Conservation (phyloP, 2,113 vertebrate genomes). For the Lepidothrix coronata region DNA sequence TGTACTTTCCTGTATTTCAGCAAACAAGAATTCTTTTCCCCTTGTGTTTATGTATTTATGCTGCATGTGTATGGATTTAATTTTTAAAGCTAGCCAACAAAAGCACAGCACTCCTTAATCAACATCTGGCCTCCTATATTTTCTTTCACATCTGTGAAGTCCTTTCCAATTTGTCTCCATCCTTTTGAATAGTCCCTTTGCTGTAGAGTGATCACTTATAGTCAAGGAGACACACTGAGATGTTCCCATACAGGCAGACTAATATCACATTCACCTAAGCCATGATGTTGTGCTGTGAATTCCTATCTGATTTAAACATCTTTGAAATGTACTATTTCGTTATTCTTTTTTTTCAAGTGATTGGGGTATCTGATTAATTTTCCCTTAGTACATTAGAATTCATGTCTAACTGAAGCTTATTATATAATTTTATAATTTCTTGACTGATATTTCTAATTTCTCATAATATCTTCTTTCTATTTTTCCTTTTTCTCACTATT, state of each 20-base stretch:
- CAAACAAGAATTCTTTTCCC: not conserved
- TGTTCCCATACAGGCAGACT: not conserved
- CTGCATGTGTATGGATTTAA: conserved; percentile 5
- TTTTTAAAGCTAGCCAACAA: not conserved
- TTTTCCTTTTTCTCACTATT: not conserved
- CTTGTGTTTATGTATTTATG: not conserved
- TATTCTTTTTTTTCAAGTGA: not conserved
- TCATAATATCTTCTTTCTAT: not conserved
- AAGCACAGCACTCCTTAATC: conserved; percentile 30
- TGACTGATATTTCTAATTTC: not conserved
- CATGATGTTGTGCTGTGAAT: not conserved
- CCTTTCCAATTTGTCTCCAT: conserved; percentile 7
- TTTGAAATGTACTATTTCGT: not conserved
- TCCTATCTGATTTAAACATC: not conserved
- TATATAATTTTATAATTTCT: not conserved
- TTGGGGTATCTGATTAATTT: not conserved
- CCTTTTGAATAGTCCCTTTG: not conserved
- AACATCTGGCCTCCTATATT: conserved; percentile 13
- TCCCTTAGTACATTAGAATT: not conserved
- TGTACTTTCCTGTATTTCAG: not conserved
- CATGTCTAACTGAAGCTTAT: not conserved
- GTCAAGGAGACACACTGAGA: not conserved
- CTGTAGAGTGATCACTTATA: not conserved
- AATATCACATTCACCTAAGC: not conserved
- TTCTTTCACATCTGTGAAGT: conserved; percentile 31